A percentile compares a stretch with the other conserved stretches of the same genome.
Conservation (phyloP, 2,888 invertebrate genomes). For the Xanthia togata region DNA sequence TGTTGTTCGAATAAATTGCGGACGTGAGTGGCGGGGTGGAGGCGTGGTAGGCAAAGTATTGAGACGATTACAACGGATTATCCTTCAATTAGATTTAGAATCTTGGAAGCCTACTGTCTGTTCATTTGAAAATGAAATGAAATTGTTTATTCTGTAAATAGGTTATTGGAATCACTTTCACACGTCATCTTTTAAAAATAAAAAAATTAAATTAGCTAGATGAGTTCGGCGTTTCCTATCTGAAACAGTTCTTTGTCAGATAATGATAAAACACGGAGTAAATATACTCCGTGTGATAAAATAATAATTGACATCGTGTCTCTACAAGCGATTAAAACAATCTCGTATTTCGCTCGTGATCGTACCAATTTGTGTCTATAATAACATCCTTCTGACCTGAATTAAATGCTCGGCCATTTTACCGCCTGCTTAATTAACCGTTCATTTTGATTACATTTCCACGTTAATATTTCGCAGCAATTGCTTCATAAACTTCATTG, state of each 20-base stretch:
- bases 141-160: too few relatives aligned
- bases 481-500: slow-evolving; percentile 46
- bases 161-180: too few relatives aligned
- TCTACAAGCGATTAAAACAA: slow-evolving; percentile 1
- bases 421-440: slow-evolving; percentile 42
- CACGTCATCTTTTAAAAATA: too few relatives aligned
- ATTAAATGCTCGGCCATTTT: slow-evolving; percentile 36
- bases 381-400: slow-evolving; percentile 30
- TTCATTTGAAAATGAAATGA: slow-evolving; percentile 16
- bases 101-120: slow-evolving; percentile 5
- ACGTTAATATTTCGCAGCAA: slow-evolving; percentile 38
- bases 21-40: slow-evolving; percentile 22
- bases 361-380: not conserved
- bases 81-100: slow-evolving; percentile 8
- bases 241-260: too few relatives aligned
- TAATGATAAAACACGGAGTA: too few relatives aligned
- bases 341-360: not conserved
- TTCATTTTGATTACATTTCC: slow-evolving; percentile 48
- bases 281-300: too few relatives aligned
- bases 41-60: not conserved
- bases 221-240: too few relatives aligned
- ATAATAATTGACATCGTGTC: not conserved
- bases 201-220: too few relatives aligned
- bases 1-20: slow-evolving; percentile 60
- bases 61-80: slow-evolving; percentile 28